Evolutionary conservation across 2,797 vertebrate species (phyloP).

Genomic region (Alauda arvensis): DNA sequence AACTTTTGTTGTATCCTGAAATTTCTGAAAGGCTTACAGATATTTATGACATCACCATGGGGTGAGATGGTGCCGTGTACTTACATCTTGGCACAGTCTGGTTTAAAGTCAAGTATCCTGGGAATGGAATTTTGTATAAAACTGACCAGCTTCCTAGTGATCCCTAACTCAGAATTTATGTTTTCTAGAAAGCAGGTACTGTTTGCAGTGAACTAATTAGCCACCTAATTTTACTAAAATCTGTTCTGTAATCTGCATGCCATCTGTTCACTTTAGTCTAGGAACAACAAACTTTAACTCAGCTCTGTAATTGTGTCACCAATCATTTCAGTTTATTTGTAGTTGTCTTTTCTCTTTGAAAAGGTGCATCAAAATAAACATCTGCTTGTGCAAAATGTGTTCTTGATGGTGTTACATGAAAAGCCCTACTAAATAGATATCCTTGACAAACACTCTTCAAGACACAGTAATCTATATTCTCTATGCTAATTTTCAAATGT

Average conservation of each 20-base stretch:
- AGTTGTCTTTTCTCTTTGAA: background rate
- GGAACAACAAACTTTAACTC: slow-evolving; percentile 16
- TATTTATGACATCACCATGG: background rate
- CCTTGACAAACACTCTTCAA: background rate
- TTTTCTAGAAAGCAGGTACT: background rate
- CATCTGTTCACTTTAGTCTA: slow-evolving; percentile 24
- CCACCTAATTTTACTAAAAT: slow-evolving; percentile 25
- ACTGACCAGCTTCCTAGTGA: background rate
- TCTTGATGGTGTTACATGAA: background rate
- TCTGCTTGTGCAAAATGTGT: background rate
- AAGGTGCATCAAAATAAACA: background rate
- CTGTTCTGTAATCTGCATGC: background rate
- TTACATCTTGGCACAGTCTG: background rate
- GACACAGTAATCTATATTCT: background rate
- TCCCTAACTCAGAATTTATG: background rate
- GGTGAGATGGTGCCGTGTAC: background rate
- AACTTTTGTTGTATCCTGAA: background rate
- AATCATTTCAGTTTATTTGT: background rate
- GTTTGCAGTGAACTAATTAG: slow-evolving; percentile 9
- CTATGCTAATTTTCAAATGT: background rate
- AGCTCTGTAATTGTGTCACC: background rate
- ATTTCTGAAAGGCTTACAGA: background rate
- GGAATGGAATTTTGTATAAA: background rate
- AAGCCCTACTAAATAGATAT: background rate
- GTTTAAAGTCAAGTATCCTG: background rate